A percentile compares a stretch with the other conserved stretches of the same genome.
phyloP scores from a whole-genome alignment of 2,797 vertebrate genomes.

The Oreortyx pictus region DNA sequence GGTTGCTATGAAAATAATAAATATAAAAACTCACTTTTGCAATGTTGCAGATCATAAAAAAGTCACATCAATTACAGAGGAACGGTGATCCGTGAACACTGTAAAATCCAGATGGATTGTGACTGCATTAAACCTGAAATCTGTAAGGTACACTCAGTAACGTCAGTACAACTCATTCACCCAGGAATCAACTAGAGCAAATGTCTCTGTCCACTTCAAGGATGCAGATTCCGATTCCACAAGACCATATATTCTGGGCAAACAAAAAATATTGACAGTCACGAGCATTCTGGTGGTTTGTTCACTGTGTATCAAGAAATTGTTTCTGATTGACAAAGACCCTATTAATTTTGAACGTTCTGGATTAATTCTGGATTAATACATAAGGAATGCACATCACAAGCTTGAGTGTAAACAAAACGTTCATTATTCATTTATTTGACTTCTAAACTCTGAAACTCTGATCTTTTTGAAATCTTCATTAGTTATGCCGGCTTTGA shows the following conservation, averaged over 20 bases:
- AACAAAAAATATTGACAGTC: no score
- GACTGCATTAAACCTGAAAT: neutral
- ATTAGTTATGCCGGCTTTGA: neutral
- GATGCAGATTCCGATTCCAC: neutral
- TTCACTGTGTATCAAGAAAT: neutral
- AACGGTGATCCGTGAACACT: neutral
- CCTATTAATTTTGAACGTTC: neutral
- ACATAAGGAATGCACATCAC: neutral
- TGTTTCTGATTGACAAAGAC: neutral
- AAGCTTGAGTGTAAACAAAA: neutral
- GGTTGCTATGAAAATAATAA: neutral
- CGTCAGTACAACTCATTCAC: neutral
- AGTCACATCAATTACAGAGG: neutral
- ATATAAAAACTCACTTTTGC: neutral
- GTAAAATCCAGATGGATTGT: neutral
- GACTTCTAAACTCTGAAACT: neutral
- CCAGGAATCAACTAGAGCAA: neutral
- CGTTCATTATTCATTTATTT: neutral
- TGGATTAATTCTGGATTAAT: neutral
- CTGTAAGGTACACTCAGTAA: neutral
- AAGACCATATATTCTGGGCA: neutral
- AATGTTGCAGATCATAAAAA: neutral
- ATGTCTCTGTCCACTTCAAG: neutral
- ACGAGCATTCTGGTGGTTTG: neutral
- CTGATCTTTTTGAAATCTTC: neutral